Base-by-base conservation (phyloP, 1,140 invertebrate genomes). In the Drosophila malerkotliana region DNA sequence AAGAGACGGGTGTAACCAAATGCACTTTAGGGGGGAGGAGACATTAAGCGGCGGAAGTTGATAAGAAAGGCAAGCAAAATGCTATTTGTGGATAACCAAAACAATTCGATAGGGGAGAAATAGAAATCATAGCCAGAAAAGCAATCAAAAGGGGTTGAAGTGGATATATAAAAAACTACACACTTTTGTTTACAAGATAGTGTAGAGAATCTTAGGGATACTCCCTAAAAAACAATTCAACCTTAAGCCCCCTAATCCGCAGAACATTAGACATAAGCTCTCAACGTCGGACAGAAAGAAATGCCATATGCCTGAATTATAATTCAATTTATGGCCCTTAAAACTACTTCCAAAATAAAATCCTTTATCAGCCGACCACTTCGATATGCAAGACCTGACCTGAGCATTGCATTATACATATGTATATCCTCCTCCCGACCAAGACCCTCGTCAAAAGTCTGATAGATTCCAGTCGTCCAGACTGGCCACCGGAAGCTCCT, bases 401-500 rank as follows among this genome's bases (percentile, higher is more conserved):
- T 69, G 18, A 18, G 63, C 60, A 67, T 67, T 64, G 63, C 63
- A 63, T 67, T 67, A 67, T 18, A 18, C 1, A 1, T 18, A 18
- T 1, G 1, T 18, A 18, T 67, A 21, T 21, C 79, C 79, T 64
- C 37, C 64, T 18, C 21, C 48, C 37, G 48, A 7, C 45, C 58
- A 14, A 68, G 32, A 71, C 63, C 67, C 67, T 71, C 67, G 67
- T 71, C 67, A 71, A 71, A 71, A 57, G 53, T 28, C 64, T 71
- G 67, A 71, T 71, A 71, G 67, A 71, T 71, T 69, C 52, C 60
- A 67, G 63, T 71, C 63, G 21, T 21, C 21, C 21, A 21, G 21
- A 21, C 21, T 21, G 21, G 21, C 21, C 21, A 3, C 66, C 81
- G 81, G 81, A 85, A 87, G 83, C 82, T 72, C 58, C 69, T 72